These are phyloP conservation scores for Achlya flavicornis DNA, from an alignment of 2,888 invertebrate species.

Conservation along the genomic window DNA sequence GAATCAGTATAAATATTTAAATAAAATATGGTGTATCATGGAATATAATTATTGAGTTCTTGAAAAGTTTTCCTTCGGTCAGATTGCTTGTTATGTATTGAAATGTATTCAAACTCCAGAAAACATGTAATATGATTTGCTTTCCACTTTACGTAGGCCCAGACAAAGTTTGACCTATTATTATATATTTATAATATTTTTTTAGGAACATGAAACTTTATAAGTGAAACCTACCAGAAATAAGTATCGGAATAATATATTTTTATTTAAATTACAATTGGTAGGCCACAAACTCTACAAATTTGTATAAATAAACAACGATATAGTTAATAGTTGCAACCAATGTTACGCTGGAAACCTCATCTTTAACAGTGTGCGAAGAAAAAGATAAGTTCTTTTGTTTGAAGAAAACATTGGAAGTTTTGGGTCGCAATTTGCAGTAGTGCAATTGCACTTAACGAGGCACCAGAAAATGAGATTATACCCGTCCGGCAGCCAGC, in stretches of 20 bases:
- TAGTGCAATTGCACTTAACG: conserved; percentile 46
- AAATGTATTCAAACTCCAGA: background rate
- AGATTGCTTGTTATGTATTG: background rate
- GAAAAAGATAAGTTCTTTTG: conserved; percentile 28
- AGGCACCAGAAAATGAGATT: conserved; percentile 39
- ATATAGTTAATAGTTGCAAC: conserved; percentile 28
- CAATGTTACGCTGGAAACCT: conserved; percentile 22
- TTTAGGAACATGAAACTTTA: no score
- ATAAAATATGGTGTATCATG: background rate
- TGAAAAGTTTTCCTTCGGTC: background rate
- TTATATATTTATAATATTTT: no score
- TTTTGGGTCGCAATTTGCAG: conserved; percentile 41
- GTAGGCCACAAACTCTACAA: no score
- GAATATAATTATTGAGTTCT: background rate
- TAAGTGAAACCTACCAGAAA: no score
- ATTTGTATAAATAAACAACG: conserved; percentile 11
- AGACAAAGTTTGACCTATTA: no score
- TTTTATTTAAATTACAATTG: no score
- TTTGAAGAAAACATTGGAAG: conserved; percentile 35
- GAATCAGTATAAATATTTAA: no score
- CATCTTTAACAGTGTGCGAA: conserved; percentile 6
- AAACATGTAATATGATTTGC: background rate
- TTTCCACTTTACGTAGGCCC: background rate
- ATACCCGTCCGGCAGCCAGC: conserved; percentile 32
- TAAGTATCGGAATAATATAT: no score